Evolutionary conservation across 2,113 vertebrate species (phyloP).

Genomic region (Arvicanthis niloticus): DNA sequence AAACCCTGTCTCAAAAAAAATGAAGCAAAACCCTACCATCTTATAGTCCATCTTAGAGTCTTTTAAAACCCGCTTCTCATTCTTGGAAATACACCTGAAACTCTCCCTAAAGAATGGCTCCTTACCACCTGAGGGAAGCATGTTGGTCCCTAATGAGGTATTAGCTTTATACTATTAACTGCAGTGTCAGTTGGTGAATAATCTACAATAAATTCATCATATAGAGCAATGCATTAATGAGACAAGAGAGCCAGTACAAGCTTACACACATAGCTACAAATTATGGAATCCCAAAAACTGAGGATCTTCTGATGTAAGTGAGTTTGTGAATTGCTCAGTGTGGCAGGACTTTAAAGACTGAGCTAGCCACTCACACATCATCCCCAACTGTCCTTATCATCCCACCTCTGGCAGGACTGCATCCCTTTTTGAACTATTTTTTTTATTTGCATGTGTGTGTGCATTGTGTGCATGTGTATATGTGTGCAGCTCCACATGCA

Average conservation of each 20-base stretch:
- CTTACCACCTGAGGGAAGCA: neutral
- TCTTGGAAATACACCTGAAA: slow-evolving; percentile 1
- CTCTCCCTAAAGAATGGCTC: neutral
- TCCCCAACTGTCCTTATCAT: neutral
- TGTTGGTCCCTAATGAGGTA: neutral
- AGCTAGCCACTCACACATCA: neutral
- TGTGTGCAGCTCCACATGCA: neutral
- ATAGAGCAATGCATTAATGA: slow-evolving; percentile 31
- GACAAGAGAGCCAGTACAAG: neutral
- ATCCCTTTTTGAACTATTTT: neutral
- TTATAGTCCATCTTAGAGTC: slow-evolving; percentile 7
- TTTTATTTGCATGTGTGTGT: neutral
- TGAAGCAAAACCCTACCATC: neutral
- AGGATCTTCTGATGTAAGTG: neutral
- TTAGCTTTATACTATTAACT: neutral
- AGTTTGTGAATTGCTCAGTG: neutral
- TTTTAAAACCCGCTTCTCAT: neutral
- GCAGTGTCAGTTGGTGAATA: neutral
- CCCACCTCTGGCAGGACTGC: neutral
- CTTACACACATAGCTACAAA: neutral
- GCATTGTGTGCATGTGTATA: no score
- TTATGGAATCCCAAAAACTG: neutral
- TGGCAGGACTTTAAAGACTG: slow-evolving; percentile 18
- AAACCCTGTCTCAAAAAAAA: neutral
- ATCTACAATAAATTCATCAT: slow-evolving; percentile 21